phyloP scores from a whole-genome alignment of 2,797 vertebrate species.

The Semotilus atromaculatus region DNA sequence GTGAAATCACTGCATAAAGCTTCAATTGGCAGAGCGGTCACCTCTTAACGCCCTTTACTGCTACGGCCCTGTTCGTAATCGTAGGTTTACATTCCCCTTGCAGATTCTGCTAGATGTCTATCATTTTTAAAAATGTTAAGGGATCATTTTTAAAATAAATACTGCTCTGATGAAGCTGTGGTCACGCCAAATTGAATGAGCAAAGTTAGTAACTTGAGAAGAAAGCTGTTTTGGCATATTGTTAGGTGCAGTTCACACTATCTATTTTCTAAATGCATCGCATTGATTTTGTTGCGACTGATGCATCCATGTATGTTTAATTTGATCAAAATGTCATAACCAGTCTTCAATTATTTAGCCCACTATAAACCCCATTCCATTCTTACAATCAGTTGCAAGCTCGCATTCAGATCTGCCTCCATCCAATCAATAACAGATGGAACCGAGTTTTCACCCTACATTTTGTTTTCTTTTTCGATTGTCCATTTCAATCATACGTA shows the following conservation, averaged over 20 bases:
- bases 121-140: neutral
- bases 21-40: constrained; percentile 34
- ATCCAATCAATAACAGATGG: neutral
- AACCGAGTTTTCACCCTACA: neutral
- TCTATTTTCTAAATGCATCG: neutral
- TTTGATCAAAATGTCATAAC: neutral
- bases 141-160: neutral
- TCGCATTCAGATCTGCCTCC: neutral
- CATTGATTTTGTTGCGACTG: neutral
- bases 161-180: neutral
- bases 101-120: neutral
- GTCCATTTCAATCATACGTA: neutral
- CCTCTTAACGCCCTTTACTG: constrained; percentile 51
- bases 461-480: neutral
- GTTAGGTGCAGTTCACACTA: neutral
- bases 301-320: neutral
- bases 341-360: neutral
- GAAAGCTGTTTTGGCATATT: neutral
- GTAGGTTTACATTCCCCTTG: neutral
- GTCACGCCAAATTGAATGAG: neutral
- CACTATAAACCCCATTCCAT: neutral
- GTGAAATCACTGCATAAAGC: constrained; percentile 49
- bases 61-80: constrained; percentile 51
- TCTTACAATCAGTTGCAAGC: neutral
- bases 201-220: neutral